These are phyloP conservation scores for Archips crataeganus DNA, from an alignment of 2,888 invertebrate species.

Conservation along the genomic window DNA sequence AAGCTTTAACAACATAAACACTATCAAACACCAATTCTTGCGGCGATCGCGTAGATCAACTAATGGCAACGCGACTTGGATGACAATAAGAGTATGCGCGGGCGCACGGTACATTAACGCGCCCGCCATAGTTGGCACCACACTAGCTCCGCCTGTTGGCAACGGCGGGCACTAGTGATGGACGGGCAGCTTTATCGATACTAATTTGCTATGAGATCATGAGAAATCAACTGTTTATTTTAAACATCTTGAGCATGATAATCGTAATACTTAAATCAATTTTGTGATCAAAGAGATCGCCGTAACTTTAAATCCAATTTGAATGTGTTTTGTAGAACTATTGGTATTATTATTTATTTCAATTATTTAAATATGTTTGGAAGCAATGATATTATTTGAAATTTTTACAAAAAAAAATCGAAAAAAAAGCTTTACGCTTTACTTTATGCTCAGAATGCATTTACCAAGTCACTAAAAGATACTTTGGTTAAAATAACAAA, in stretches of 20 bases:
- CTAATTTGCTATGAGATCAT: conserved; percentile 30
- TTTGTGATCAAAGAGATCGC: neutral
- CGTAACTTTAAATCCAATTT: neutral
- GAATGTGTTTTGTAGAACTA: neutral
- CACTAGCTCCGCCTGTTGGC: conserved; percentile 39
- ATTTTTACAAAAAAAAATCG: too few relatives aligned
- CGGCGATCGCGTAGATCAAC: conserved; percentile 64
- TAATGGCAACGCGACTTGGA: conserved; percentile 67
- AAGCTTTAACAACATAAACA: conserved; percentile 37
- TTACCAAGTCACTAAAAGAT: too few relatives aligned
- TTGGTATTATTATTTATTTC: neutral
- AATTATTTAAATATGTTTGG: too few relatives aligned
- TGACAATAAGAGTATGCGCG: conserved; percentile 75
- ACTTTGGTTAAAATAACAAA: too few relatives aligned
- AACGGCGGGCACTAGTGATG: conserved; percentile 53
- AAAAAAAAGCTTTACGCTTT: too few relatives aligned
- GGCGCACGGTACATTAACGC: conserved; percentile 80
- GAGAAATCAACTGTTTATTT: conserved; percentile 22
- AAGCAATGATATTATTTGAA: too few relatives aligned
- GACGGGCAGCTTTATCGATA: conserved; percentile 59
- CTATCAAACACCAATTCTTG: conserved; percentile 58
- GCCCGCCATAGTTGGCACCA: conserved; percentile 84
- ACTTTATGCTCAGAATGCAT: too few relatives aligned
- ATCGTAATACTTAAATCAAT: conserved; percentile 4
- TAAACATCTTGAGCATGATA: conserved; percentile 28